A percentile compares a stretch with the other conserved stretches of the same genome.
Evolutionary conservation across 2,888 invertebrate species (phyloP).

Genomic region (Chrysomela aeneicollis): DNA sequence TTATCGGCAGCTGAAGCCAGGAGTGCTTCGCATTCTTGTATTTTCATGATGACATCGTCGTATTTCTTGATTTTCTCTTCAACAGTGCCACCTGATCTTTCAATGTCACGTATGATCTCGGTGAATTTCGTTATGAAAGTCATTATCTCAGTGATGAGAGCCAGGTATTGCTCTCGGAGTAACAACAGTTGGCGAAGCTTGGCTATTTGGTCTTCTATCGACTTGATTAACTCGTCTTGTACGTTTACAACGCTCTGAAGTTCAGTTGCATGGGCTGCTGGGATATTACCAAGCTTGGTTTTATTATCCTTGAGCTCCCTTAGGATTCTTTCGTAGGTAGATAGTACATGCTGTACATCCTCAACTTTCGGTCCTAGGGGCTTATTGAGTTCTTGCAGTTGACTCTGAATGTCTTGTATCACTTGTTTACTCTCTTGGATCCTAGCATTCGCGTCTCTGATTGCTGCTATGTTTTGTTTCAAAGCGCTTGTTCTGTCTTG

Average conservation of each 20-base stretch:
- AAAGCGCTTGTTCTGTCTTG: conserved; percentile 78
- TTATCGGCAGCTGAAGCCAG: conserved; percentile 89
- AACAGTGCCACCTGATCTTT: conserved; percentile 80
- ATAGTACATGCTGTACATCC: conserved; percentile 85
- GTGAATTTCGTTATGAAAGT: conserved; percentile 88
- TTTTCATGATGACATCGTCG: conserved; percentile 84
- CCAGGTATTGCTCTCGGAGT: conserved; percentile 87
- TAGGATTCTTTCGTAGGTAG: conserved; percentile 80
- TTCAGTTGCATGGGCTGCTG: conserved; percentile 79
- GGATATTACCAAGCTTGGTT: conserved; percentile 78
- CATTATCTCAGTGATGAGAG: conserved; percentile 85
- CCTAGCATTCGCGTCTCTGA: conserved; percentile 81
- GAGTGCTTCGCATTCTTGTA: conserved; percentile 89
- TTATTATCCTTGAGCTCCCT: conserved; percentile 81
- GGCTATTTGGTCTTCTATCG: conserved; percentile 86
- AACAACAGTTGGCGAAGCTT: conserved; percentile 80
- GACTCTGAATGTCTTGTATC: conserved; percentile 82
- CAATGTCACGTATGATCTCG: conserved; percentile 84
- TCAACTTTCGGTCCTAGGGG: conserved; percentile 88
- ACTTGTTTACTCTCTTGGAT: conserved; percentile 83
- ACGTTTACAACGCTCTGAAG: conserved; percentile 80
- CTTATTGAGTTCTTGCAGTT: conserved; percentile 82
- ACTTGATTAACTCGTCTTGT: conserved; percentile 85
- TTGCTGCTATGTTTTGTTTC: conserved; percentile 80
- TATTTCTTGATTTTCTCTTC: conserved; percentile 89